phyloP scores from a whole-genome alignment of 2,797 vertebrate genomes.

The Danionella dracula region DNA sequence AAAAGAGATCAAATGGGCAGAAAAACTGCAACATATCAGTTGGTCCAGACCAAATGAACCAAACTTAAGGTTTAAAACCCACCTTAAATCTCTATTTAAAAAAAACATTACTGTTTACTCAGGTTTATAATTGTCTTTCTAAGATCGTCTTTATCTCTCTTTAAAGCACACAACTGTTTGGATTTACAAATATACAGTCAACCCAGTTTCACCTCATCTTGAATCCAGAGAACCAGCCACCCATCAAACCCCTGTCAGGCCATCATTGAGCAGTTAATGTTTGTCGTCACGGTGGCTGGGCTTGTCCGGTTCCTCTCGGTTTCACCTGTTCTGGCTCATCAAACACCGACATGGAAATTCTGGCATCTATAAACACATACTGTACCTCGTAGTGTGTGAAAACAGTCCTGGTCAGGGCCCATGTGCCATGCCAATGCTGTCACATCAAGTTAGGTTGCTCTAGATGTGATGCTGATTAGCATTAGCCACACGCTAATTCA shows the following conservation, averaged over 20 bases:
- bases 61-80: too few species aligned
- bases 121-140: too few species aligned
- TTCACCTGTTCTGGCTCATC: slow-evolving; percentile 31
- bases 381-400: slow-evolving; percentile 9
- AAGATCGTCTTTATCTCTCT: too few species aligned
- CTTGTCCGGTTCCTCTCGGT: slow-evolving; percentile 25
- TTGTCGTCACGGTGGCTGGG: slow-evolving; percentile 20
- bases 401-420: background rate
- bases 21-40: too few species aligned
- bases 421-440: slow-evolving; percentile 7
- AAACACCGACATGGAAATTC: slow-evolving; percentile 3
- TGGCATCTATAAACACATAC: background rate
- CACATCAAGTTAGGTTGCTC: slow-evolving; percentile 13
- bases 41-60: too few species aligned
- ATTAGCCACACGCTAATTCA: slow-evolving; percentile 37
- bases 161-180: background rate
- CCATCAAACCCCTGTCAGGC: background rate
- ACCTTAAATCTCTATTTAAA: too few species aligned
- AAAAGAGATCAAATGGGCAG: too few species aligned
- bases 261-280: slow-evolving; percentile 10
- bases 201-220: background rate
- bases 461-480: slow-evolving; percentile 33
- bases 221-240: background rate
- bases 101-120: too few species aligned
- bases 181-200: background rate